These are phyloP conservation scores for Trinorchestia longiramus DNA, from an alignment of 1,140 invertebrate genomes.

Conservation along the genomic window DNA sequence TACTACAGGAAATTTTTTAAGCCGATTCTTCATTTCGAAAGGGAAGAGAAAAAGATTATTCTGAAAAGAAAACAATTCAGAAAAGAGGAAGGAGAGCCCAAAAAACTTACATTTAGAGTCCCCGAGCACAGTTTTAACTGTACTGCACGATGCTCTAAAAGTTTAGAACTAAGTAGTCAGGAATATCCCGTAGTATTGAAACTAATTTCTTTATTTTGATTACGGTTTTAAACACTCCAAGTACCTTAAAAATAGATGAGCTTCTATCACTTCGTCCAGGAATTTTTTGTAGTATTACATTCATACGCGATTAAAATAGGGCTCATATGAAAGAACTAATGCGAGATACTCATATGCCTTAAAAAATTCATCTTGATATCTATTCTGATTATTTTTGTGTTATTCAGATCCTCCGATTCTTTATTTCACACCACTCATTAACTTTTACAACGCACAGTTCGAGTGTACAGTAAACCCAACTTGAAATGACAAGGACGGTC, in stretches of 20 bases:
- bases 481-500: neutral
- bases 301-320: no score
- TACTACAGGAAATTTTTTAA: neutral
- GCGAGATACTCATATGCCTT: no score
- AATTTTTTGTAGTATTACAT: neutral
- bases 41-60: neutral
- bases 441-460: neutral
- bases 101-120: neutral
- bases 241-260: neutral
- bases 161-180: neutral
- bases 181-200: neutral
- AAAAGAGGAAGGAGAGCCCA: no score
- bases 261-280: neutral
- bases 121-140: neutral
- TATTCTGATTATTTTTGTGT: neutral
- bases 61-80: neutral
- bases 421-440: neutral
- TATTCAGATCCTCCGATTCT: neutral
- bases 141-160: neutral
- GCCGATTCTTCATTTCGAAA: neutral
- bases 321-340: no score
- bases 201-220: neutral
- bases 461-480: neutral
- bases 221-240: neutral
- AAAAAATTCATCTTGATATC: neutral